phyloP scores from a whole-genome alignment of 1,140 invertebrate species.

The Drosophila novamexicana region DNA sequence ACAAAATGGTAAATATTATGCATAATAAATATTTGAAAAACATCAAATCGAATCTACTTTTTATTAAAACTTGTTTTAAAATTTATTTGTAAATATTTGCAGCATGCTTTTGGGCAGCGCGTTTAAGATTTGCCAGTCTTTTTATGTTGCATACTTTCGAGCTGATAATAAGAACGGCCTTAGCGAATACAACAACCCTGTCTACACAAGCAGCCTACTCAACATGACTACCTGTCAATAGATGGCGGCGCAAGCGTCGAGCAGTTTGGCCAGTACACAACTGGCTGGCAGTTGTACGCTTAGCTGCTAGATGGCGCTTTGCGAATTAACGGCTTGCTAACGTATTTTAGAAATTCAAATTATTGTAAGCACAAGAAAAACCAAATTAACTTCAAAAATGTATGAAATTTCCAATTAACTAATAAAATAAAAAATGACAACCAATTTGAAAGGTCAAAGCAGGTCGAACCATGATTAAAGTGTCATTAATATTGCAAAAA shows the following conservation, averaged over 20 bases:
- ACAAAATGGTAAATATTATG: conserved; percentile 75
- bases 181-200: neutral
- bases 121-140: too few relatives aligned
- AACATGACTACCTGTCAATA: neutral
- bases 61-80: conserved; percentile 2
- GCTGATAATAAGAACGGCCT: neutral
- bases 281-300: neutral
- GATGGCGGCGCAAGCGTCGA: neutral
- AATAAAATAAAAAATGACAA: too few relatives aligned
- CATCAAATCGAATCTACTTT: neutral
- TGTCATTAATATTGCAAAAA: too few relatives aligned
- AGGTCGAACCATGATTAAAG: too few relatives aligned
- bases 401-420: too few relatives aligned
- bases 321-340: neutral
- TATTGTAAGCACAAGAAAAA: neutral
- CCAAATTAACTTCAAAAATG: too few relatives aligned
- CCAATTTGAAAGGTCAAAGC: too few relatives aligned
- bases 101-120: neutral
- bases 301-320: neutral
- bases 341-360: neutral
- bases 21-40: conserved; percentile 68
- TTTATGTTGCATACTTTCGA: neutral
- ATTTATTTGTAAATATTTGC: neutral
- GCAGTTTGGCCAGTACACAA: too few relatives aligned
- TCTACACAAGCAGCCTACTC: neutral